These are phyloP conservation scores for Delichon dasypus DNA, from an alignment of 2,797 vertebrate species.

Conservation along the genomic window DNA sequence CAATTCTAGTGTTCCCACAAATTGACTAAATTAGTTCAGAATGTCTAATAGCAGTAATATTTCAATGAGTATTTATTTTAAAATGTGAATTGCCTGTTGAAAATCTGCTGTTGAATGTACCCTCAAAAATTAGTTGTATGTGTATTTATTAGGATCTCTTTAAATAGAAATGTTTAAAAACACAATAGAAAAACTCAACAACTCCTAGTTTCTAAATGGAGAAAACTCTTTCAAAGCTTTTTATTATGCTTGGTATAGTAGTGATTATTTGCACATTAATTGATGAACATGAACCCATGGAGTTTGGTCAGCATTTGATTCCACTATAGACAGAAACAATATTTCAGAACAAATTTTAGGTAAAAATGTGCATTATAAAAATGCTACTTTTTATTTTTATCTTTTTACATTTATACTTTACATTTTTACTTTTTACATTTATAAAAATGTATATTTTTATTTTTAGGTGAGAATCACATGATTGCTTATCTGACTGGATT, in stretches of 20 bases:
- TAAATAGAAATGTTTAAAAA: slow-evolving; percentile 9
- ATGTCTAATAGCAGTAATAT: background rate
- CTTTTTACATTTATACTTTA: too few species aligned
- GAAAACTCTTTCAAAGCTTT: background rate
- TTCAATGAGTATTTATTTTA: background rate
- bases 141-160: slow-evolving; percentile 30
- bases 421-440: too few species aligned
- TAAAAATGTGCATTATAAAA: background rate
- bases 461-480: background rate
- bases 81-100: slow-evolving; percentile 26
- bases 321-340: background rate
- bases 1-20: background rate
- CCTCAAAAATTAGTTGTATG: slow-evolving; percentile 11
- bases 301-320: background rate
- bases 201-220: background rate
- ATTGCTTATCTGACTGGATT: background rate
- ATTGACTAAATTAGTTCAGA: slow-evolving; percentile 16
- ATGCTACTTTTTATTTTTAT: background rate
- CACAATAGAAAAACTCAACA: background rate
- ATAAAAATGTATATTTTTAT: background rate
- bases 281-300: background rate
- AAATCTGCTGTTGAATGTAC: slow-evolving; percentile 43
- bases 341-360: background rate
- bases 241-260: background rate
- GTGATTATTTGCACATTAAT: background rate